phyloP scores from a whole-genome alignment of 1,140 invertebrate genomes.

The Chelonus insularis region DNA sequence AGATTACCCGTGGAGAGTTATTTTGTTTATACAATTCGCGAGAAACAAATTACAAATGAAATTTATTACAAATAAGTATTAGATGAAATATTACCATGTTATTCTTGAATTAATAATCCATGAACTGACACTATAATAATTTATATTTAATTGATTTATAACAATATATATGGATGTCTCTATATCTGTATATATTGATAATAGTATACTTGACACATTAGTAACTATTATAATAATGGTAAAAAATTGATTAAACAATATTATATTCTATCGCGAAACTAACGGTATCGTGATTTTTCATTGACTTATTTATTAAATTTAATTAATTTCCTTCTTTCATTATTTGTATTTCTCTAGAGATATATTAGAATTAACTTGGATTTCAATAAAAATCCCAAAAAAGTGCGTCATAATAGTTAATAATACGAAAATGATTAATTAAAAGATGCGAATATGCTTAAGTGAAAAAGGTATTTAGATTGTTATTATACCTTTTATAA shows the following conservation, averaged over 20 bases:
- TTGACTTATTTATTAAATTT: slow-evolving; percentile 15
- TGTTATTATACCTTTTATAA: slow-evolving; percentile 57
- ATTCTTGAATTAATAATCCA: too few species aligned
- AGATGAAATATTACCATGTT: too few species aligned
- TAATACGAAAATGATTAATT: slow-evolving; percentile 49
- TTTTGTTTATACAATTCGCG: slow-evolving; percentile 12
- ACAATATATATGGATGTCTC: too few species aligned
- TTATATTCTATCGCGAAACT: too few species aligned
- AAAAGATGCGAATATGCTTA: slow-evolving; percentile 47
- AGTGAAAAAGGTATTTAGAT: slow-evolving; percentile 54
- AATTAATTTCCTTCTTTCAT: slow-evolving; percentile 24
- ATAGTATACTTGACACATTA: too few species aligned
- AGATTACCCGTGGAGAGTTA: slow-evolving; percentile 2
- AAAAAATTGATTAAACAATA: too few species aligned
- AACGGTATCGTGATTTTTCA: too few species aligned
- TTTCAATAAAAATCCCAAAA: slow-evolving; percentile 30
- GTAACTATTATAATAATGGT: too few species aligned
- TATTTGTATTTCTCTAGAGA: slow-evolving; percentile 12
- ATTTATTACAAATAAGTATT: slow-evolving; percentile 10
- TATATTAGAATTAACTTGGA: slow-evolving; percentile 35
- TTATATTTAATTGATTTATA: too few species aligned
- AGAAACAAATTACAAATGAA: not conserved
- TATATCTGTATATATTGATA: too few species aligned
- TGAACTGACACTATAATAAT: too few species aligned
- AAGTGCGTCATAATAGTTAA: slow-evolving; percentile 38